Evolutionary conservation across 2,888 invertebrate genomes (phyloP), one percentile per base, ranked within the genome.

Genomic region (Ormyrus thymus): DNA sequence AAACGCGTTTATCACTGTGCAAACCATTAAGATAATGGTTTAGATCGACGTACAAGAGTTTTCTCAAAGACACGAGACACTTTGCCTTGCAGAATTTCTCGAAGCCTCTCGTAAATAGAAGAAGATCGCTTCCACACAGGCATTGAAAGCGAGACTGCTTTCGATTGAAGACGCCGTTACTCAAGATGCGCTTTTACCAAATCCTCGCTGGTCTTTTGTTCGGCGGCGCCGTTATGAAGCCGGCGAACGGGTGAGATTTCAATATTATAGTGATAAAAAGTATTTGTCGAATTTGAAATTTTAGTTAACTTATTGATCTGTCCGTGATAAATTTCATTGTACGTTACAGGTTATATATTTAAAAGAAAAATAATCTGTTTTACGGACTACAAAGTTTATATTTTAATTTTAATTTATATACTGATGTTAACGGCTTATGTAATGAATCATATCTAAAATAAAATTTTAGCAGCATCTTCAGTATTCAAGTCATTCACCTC

Each of bases 231-330:
- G 61, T 73, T 45, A 15, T 65, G 13, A 68, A 48, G 11, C 51
- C 68, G 45, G 7, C 68, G 9, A 78, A 68, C 11, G 73, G 78
- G 78, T 78, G 56, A 66, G 69, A 72, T 10, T 6, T 69, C 58
- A 13, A 46, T 15, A 55, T 29, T 15, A 58, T 15, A 15, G 8
- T 15, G 3, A 61, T 48, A 64, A 48, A 64, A 13, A 13, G 9
- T 48, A 48, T 48, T 5, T 43, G 45, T 11, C 0, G 11, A 6
- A 13, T 58, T 15, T 58, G 7, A 3, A 13, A 58, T 15, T 61
- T 43, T 11, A 61, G 6, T 3, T 29, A 29, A 29, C 29, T 29
- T 29, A 29, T 3, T 29, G 3, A 29, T 29, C 29, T 29, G 29
- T 29, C 29, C 29, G 4, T 29, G 0, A 15, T 15, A 29, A 7